These are phyloP conservation scores for Momotus momota DNA, from an alignment of 2,797 vertebrate species.

Conservation along the genomic window DNA sequence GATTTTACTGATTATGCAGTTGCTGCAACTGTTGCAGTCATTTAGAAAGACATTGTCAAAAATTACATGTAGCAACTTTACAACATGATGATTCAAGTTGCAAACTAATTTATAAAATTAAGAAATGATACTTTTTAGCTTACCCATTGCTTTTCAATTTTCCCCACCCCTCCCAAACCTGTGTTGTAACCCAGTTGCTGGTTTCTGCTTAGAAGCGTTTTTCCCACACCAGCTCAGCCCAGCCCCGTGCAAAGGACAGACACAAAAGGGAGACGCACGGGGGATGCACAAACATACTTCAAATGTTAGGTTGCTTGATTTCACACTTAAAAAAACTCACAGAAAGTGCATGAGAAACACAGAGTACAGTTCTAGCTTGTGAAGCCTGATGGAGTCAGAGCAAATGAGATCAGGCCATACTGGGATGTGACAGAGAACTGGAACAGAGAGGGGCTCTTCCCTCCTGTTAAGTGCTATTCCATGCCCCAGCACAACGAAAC, in stretches of 20 bases:
- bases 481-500: not conserved
- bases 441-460: not conserved
- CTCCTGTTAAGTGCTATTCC: not conserved
- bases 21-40: not conserved
- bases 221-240: not conserved
- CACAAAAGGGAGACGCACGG: not conserved
- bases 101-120: not conserved
- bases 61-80: not conserved
- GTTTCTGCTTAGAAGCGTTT: not conserved
- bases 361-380: not conserved
- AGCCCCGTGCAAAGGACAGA: accelerated
- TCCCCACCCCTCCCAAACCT: not conserved
- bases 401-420: not conserved
- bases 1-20: not conserved
- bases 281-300: not conserved
- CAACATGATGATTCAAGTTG: not conserved
- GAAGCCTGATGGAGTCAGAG: not conserved
- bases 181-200: not conserved
- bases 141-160: not conserved
- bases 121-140: not conserved
- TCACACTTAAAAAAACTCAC: not conserved
- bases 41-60: not conserved
- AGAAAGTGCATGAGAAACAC: not conserved
- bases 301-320: not conserved
- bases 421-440: not conserved